These are phyloP conservation scores for Myotis yumanensis DNA, from an alignment of 2,113 vertebrate genomes.

Conservation along the genomic window DNA sequence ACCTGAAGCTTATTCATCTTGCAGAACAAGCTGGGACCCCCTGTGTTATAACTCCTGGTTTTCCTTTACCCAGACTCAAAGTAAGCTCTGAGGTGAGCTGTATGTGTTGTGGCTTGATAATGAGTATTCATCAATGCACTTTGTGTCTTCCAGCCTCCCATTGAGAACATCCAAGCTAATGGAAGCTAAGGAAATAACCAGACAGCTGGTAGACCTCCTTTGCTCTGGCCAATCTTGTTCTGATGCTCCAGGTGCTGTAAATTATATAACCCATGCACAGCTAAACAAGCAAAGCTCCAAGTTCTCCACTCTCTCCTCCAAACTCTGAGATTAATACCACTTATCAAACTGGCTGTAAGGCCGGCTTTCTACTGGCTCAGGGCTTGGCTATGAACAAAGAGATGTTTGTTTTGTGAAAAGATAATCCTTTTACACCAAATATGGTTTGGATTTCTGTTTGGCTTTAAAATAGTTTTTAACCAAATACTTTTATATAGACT, in stretches of 20 bases:
- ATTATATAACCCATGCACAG: not conserved
- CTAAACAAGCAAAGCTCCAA: not conserved
- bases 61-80: not conserved
- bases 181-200: not conserved
- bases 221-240: not conserved
- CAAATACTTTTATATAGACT: not conserved
- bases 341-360: not conserved
- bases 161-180: not conserved
- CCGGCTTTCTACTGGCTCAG: not conserved
- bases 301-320: not conserved
- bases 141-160: not conserved
- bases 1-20: not conserved
- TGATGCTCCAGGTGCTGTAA: not conserved
- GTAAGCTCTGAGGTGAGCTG: not conserved
- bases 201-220: not conserved
- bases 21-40: not conserved
- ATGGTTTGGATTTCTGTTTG: not conserved
- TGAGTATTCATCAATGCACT: not conserved
- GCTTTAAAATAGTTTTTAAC: not conserved
- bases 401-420: constrained; percentile 33
- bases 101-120: not conserved
- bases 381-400: not conserved
- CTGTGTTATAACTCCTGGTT: not conserved
- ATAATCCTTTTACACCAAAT: constrained; percentile 21
- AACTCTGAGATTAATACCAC: not conserved